Evolutionary conservation across 2,797 vertebrate species (phyloP).

Genomic region (Enteromius afrohamiltoni): DNA sequence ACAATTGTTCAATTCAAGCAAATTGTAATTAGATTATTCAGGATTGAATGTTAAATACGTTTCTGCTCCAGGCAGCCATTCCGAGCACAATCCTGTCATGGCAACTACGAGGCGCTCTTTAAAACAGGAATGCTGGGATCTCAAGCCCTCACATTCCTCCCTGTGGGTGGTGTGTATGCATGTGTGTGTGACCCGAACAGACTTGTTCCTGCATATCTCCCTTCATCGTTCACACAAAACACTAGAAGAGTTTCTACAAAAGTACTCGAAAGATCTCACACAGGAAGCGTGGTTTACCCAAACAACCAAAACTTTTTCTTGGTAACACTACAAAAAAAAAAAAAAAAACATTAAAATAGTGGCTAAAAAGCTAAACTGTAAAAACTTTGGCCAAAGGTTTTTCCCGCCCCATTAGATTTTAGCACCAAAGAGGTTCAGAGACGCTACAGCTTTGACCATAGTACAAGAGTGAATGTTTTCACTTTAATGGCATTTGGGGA

Average conservation of each 20-base stretch:
- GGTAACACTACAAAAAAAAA: neutral
- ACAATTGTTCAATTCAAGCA: neutral
- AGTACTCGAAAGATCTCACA: neutral
- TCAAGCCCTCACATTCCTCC: slow-evolving; percentile 52
- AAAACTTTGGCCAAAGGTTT: neutral
- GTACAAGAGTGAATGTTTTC: neutral
- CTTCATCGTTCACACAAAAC: neutral
- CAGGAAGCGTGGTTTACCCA: neutral
- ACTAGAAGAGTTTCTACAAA: neutral
- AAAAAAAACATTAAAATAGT: too few species aligned
- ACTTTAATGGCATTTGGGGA: neutral
- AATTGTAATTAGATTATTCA: slow-evolving; percentile 17
- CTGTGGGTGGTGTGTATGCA: slow-evolving; percentile 35
- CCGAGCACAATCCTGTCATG: slow-evolving; percentile 15
- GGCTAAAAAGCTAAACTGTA: neutral
- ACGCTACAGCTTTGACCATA: neutral
- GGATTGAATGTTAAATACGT: neutral
- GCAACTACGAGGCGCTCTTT: slow-evolving; percentile 44
- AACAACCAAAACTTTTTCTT: neutral
- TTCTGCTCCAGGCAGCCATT: slow-evolving; percentile 17
- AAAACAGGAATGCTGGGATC: slow-evolving; percentile 54
- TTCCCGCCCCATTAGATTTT: neutral
- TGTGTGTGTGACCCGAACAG: slow-evolving; percentile 19
- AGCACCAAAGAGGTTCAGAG: neutral
- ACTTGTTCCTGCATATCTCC: slow-evolving; percentile 18